These are phyloP conservation scores for Phengaris arion DNA, from an alignment of 2,888 invertebrate species.

Conservation along the genomic window DNA sequence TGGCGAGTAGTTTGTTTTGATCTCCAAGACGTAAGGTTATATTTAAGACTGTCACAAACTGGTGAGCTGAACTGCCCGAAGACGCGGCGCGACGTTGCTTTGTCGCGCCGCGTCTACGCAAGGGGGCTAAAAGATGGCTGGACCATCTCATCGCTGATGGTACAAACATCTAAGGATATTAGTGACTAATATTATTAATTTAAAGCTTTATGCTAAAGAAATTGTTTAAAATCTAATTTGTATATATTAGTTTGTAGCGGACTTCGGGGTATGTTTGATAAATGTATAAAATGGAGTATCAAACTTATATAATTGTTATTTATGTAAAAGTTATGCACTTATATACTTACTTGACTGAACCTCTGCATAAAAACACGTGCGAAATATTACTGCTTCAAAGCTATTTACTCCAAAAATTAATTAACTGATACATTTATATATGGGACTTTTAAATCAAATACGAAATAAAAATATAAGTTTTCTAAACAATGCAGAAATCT, in stretches of 20 bases:
- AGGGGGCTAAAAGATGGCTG: background rate
- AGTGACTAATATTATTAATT: background rate
- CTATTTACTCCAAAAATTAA: background rate
- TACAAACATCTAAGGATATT: slow-evolving; percentile 1
- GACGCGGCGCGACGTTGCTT: background rate
- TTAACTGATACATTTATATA: background rate
- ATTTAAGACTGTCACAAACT: background rate
- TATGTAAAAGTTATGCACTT: background rate
- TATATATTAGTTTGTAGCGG: slow-evolving; percentile 9
- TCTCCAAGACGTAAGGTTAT: background rate
- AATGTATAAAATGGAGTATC: background rate
- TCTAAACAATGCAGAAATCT: background rate
- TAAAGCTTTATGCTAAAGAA: slow-evolving; percentile 10
- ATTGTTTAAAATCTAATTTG: slow-evolving; percentile 2
- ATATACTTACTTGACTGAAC: slow-evolving; percentile 1
- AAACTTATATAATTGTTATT: background rate
- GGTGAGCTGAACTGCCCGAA: background rate
- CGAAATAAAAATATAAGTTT: background rate
- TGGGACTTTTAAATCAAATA: background rate
- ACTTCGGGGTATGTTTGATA: slow-evolving; percentile 7
- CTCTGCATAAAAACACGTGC: background rate
- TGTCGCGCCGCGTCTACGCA: background rate
- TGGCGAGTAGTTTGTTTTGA: background rate
- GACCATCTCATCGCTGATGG: slow-evolving; percentile 3
- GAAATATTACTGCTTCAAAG: background rate